phyloP scores from a whole-genome alignment of 2,888 invertebrate genomes.

The Plagodis pulveraria region DNA sequence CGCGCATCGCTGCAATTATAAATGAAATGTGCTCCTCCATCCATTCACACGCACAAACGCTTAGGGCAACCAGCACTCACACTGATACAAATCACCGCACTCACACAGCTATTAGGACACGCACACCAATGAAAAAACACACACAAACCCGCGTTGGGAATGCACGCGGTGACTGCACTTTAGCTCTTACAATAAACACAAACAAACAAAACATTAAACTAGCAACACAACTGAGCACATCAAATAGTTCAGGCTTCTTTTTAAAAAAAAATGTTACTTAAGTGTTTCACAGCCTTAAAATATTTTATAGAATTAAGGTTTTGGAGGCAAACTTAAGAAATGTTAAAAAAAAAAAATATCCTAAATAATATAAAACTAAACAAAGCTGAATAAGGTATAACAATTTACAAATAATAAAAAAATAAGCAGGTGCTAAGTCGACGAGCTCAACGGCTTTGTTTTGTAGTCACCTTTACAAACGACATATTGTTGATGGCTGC shows the following conservation, averaged over 20 bases:
- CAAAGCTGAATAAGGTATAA: too few relatives aligned
- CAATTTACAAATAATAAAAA: slow-evolving; percentile 46
- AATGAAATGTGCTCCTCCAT: slow-evolving; percentile 84
- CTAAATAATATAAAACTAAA: too few relatives aligned
- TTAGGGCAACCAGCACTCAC: slow-evolving; percentile 73
- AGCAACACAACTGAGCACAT: slow-evolving; percentile 65
- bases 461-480: slow-evolving; percentile 81
- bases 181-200: slow-evolving; percentile 83
- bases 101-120: slow-evolving; percentile 60
- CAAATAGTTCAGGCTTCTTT: slow-evolving; percentile 57
- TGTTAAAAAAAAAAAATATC: too few relatives aligned
- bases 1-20: slow-evolving; percentile 84
- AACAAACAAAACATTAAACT: slow-evolving; percentile 82
- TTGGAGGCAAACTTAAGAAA: too few relatives aligned
- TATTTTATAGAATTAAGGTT: too few relatives aligned
- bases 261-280: too few relatives aligned
- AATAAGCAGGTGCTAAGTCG: slow-evolving; percentile 74
- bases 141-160: slow-evolving; percentile 72
- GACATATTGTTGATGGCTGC: slow-evolving; percentile 80
- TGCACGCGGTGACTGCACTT: slow-evolving; percentile 85
- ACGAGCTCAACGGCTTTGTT: slow-evolving; percentile 78
- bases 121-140: slow-evolving; percentile 59
- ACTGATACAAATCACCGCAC: slow-evolving; percentile 54
- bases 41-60: slow-evolving; percentile 84
- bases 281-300: too few relatives aligned